Base-by-base conservation (phyloP, 1,140 invertebrate species). In the Zaprionus lachaisei region DNA sequence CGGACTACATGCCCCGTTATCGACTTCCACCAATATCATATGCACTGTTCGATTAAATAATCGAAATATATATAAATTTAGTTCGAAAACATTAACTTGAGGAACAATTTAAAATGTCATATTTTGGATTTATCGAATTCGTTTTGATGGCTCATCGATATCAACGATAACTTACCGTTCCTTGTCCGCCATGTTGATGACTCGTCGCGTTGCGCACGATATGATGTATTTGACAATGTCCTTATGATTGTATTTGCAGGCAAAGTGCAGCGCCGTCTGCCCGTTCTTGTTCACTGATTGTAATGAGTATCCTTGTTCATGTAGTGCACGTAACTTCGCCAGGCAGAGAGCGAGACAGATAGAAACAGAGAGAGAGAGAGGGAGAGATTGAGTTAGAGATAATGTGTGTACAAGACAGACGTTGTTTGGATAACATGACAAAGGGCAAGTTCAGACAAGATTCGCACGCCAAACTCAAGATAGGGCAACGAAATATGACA, bases 181-280 rank as follows among this genome's bases (percentile, higher is more conserved):
- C 92, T 96, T 97, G 90, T 98, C 98, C 62, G 96, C 94, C 95
- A 98, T 97, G 89, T 98, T 97, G 70, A 98, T 94, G 63, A 98
- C 96, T 17, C 96, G 95, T 57, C 96, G 94, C 5, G 97, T 97
- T 0, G 97, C 97, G 91, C 95, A 96, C 47, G 97, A 96, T 64
- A 98, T 96, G 37, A 99, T 94, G 92, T 98, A 99, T 92, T 97
- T 96, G 11, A 99, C 96, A 65, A 99, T 96, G 87, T 98, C 97
- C 86, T 97, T 97, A 93, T 98, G 96, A 17, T 98, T 98, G 86
- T 96, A 96, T 72, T 96, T 94, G 17, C 97, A 96, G 15, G 97
- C 97, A 74, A 97, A 95, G 93, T 99, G 98, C 66, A 99, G 94
- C 37, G 97, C 96, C 54, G 98, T 98, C 94, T 98, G 97, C 4